Evolutionary conservation across 2,113 vertebrate genomes (phyloP), one percentile per base, ranked within the genome.

Genomic region (Paracanthobrama guichenoti): DNA sequence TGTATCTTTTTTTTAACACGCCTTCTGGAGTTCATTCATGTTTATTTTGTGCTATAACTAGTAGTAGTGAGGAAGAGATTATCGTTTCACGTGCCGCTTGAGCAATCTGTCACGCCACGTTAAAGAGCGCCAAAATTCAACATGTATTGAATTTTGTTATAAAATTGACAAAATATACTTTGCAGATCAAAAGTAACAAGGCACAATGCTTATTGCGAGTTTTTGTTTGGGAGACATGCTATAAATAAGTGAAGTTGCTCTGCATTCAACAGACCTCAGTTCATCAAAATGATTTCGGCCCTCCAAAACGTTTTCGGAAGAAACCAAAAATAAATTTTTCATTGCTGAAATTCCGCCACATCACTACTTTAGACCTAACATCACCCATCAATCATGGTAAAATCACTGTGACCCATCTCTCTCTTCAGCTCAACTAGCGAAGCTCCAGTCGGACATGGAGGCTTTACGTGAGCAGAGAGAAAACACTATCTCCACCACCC

Each of bases 361-460:
- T 55, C 53, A 55, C 48, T 16, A 50, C 48, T 16, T 50, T 66
- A 31, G 26, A 66, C 28, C 28, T 18, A 28, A 74, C 44, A 28
- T 0, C 26, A 16, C 14, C 16, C 5, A 8, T 48, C 12, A 73
- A 69, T 69, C 31, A 42, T 76, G 2, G 4, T 20, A 57, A 18
- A 79, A 26, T 48, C 0, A 44, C 3, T 10, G 11, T 12, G 14
- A 16, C 46, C 48, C 10, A 2, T 74, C 46, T 73, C 59, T 31
- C 3, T 79, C 7, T 7, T 66, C 64, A 95, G 94, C 90, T 89
- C 94, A 95, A 87, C 91, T 95, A 0, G 93, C 91, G 85, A 96
- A 94, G 88, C 93, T 99, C 66, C 97, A 98, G 87, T 93, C 94
- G 2, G 96, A 98, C 89, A 98, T 97, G 91, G 97, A 98, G 89